Evolutionary conservation across 2,888 invertebrate species (phyloP).

Genomic region (Pristionchus mayeri): DNA sequence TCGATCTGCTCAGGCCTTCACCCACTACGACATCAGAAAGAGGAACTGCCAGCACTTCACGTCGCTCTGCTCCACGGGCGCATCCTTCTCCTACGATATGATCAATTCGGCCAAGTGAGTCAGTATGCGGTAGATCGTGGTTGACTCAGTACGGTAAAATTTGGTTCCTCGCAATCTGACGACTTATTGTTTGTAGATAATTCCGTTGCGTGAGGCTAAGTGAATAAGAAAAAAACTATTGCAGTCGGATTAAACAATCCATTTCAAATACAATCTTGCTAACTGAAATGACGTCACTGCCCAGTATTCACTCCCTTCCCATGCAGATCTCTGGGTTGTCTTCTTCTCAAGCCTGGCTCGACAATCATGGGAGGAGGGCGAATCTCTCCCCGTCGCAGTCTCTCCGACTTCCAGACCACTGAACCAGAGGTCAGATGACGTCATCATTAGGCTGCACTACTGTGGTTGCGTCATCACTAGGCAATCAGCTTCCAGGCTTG

Average conservation of each 20-base stretch:
- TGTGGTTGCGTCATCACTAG: not conserved
- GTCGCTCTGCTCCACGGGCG: conserved; percentile 61
- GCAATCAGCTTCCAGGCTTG: not conserved
- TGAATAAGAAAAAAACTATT: too few species aligned
- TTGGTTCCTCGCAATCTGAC: too few species aligned
- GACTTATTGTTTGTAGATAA: too few species aligned
- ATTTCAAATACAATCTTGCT: too few species aligned
- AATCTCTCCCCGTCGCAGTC: conserved; percentile 31
- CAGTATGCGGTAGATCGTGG: too few species aligned
- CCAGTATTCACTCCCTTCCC: not conserved
- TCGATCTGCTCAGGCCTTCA: conserved; percentile 29
- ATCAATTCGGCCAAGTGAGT: conserved; percentile 48
- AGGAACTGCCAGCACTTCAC: conserved; percentile 69
- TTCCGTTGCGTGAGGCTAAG: too few species aligned
- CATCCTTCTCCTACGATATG: conserved; percentile 66
- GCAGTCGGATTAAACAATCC: too few species aligned
- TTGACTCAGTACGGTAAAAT: too few species aligned
- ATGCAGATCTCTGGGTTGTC: conserved; percentile 61
- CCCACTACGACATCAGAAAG: conserved; percentile 63
- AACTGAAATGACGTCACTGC: too few species aligned
- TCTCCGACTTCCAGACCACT: not conserved
- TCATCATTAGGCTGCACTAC: not conserved
- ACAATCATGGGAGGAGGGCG: conserved; percentile 52
- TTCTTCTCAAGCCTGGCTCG: conserved; percentile 59
- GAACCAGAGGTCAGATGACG: conserved; percentile 20